Base-by-base conservation (phyloP, 2,113 vertebrate species). In the Takifugu flavidus region DNA sequence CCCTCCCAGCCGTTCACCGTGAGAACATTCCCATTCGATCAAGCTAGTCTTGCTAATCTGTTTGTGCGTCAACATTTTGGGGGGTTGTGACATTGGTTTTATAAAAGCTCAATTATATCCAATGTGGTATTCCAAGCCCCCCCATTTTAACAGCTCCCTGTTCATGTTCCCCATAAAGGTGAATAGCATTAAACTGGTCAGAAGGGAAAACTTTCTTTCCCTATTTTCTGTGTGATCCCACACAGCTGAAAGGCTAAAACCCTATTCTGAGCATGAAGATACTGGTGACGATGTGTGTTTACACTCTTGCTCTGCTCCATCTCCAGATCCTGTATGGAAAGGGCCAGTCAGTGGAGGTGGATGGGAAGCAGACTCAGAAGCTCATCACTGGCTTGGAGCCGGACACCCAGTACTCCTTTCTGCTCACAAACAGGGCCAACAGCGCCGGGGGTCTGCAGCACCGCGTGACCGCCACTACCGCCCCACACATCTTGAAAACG, bases 381-480 rank as follows among this genome's bases (percentile, higher is more conserved):
- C 87, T 98, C 56, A 95, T 99, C 77, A 91, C 90, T 29, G 94
- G 95, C 56, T 87, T 99, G 74, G 94, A 95, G 80, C 95, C 97
- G 0, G 94, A 96, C 82, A 98, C 97, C 0, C 94, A 94, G 0
- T 99, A 99, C 77, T 96, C 95, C 0, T 99, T 99, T 73, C 91
- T 98, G 59, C 86, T 99, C 65, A 98, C 95, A 0, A 99, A 96
- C 77, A 95, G 96, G 52, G 95, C 95, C 4, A 97, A 98, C 60
- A 95, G 96, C 43, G 95, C 94, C 1, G 97, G 96, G 0, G 97
- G 96, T 2, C 89, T 99, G 47, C 96, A 98, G 85, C 97, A 98
- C 84, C 92, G 93, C 20, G 94, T 98, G 1, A 94, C 94, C 0
- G 92, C 94, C 34, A 94, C 94, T 74, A 99, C 97, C 0, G 96